Percentiles rank a stretch among this genome's conserved stretches.
phyloP scores from a whole-genome alignment of 2,797 vertebrate species.

The Scyliorhinus canicula region DNA sequence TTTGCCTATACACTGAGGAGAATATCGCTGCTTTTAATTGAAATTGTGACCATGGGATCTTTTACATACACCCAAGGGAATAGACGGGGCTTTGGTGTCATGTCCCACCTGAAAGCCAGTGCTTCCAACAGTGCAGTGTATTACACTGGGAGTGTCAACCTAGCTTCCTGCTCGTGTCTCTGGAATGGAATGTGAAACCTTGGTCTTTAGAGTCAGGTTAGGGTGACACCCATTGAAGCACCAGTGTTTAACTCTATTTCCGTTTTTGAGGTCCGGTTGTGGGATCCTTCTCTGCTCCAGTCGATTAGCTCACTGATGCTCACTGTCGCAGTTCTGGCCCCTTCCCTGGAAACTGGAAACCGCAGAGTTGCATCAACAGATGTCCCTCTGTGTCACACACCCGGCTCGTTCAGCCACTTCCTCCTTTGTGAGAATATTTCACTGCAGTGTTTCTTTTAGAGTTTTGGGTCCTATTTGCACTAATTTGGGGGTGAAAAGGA shows the following conservation, averaged over 20 bases:
- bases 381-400: background rate
- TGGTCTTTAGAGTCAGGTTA: too few relatives aligned
- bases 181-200: too few relatives aligned
- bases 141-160: too few relatives aligned
- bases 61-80: too few relatives aligned
- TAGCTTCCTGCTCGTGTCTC: too few relatives aligned
- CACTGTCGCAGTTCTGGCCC: background rate
- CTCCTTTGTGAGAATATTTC: background rate
- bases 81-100: too few relatives aligned
- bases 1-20: too few relatives aligned
- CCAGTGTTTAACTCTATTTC: background rate
- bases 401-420: background rate
- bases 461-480: background rate
- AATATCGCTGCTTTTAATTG: too few relatives aligned
- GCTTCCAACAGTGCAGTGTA: too few relatives aligned
- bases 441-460: background rate
- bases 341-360: background rate
- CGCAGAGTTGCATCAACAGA: background rate
- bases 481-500: background rate
- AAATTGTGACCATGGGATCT: too few relatives aligned
- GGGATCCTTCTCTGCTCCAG: background rate
- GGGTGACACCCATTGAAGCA: background rate
- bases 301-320: background rate
- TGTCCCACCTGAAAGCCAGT: too few relatives aligned
- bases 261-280: background rate